phyloP scores from a whole-genome alignment of 2,797 vertebrate genomes.

The Erethizon dorsatum region DNA sequence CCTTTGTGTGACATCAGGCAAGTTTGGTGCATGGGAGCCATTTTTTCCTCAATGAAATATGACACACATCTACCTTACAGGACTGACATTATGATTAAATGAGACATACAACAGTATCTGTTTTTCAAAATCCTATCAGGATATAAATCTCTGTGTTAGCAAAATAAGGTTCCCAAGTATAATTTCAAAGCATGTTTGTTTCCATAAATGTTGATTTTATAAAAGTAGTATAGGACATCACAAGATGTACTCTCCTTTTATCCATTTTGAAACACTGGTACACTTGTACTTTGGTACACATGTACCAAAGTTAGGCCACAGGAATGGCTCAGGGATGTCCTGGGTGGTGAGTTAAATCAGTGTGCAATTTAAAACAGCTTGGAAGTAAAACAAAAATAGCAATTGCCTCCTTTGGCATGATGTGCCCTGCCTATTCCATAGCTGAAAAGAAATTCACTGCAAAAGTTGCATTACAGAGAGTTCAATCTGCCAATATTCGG shows the following conservation, averaged over 20 bases:
- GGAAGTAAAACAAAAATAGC: neutral
- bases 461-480: conserved; percentile 2
- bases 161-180: neutral
- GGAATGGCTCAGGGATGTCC: neutral
- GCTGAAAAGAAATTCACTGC: neutral
- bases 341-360: neutral
- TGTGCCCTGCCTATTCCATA: neutral
- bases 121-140: conserved; percentile 13
- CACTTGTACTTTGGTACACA: too few species aligned
- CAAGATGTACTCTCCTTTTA: neutral
- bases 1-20: neutral
- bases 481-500: conserved; percentile 70
- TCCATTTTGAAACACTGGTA: neutral
- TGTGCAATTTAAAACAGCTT: conserved; percentile 1
- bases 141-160: conserved; percentile 4
- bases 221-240: neutral
- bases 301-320: neutral
- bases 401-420: neutral
- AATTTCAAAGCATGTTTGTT: conserved; percentile 30
- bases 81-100: neutral
- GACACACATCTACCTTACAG: neutral
- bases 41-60: neutral
- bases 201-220: conserved; percentile 50
- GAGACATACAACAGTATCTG: neutral
- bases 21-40: neutral